phyloP scores from a whole-genome alignment of 2,797 vertebrate species.

The Hydrolagus colliei region DNA sequence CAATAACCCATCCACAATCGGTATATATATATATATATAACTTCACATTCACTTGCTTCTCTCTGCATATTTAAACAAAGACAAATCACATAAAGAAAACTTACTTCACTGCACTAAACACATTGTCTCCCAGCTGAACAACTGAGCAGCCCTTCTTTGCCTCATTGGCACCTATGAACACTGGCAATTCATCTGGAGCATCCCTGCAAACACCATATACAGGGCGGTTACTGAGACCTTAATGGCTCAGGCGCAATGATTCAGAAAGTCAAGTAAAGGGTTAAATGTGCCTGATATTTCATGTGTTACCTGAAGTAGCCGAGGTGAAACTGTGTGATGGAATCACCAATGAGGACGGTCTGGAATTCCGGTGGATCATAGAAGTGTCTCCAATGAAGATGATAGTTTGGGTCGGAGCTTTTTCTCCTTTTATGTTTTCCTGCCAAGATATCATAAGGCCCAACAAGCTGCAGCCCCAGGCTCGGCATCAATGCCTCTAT shows the following conservation, averaged over 20 bases:
- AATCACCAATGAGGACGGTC: constrained; percentile 72
- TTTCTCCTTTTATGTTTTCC: constrained; percentile 69
- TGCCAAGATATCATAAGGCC: constrained; percentile 83
- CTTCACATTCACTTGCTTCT: too few species aligned
- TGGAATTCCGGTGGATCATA: constrained; percentile 96
- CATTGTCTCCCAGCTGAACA: constrained; percentile 78
- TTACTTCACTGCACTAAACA: constrained; percentile 89
- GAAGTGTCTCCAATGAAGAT: constrained; percentile 88
- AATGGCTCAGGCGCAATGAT: not conserved
- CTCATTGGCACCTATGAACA: constrained; percentile 82
- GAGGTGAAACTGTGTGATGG: constrained; percentile 76
- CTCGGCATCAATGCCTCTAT: constrained; percentile 69
- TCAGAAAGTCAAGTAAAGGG: too few species aligned
- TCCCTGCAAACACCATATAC: constrained; percentile 60
- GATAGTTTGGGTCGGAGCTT: constrained; percentile 64
- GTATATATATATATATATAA: too few species aligned
- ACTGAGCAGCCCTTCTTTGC: constrained; percentile 77
- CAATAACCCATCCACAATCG: too few species aligned
- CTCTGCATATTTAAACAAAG: too few species aligned
- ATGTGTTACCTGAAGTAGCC: constrained; percentile 85
- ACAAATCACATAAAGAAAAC: constrained; percentile 39
- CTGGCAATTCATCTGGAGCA: constrained; percentile 75
- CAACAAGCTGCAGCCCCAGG: constrained; percentile 78
- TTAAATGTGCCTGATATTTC: too few species aligned
- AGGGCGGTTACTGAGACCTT: not conserved